These are phyloP conservation scores for Helicoverpa assulta DNA, from an alignment of 2,888 invertebrate species.

Conservation along the genomic window DNA sequence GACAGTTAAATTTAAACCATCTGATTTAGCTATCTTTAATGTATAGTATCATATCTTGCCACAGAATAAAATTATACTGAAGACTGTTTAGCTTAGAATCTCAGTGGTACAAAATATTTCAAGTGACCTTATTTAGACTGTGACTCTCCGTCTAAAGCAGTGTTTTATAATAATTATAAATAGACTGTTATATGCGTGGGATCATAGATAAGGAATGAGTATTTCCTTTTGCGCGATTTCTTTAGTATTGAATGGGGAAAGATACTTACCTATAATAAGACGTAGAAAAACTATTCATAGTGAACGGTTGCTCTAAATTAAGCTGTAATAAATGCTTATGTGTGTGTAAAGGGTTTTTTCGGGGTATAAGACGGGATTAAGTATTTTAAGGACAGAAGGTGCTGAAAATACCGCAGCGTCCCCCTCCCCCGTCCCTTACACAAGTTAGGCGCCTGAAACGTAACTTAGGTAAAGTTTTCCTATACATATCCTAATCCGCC, in stretches of 20 bases:
- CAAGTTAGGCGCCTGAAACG: conserved; percentile 64
- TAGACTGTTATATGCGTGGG: conserved; percentile 27
- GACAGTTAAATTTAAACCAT: conserved; percentile 18
- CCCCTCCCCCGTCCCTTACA: conserved; percentile 35
- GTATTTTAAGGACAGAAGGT: neutral
- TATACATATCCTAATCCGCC: conserved; percentile 85
- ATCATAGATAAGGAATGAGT: conserved; percentile 21
- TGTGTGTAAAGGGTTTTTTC: too few relatives aligned
- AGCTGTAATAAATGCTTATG: neutral
- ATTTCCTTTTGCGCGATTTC: conserved; percentile 14
- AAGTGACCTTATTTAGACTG: conserved; percentile 43
- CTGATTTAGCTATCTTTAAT: conserved; percentile 14
- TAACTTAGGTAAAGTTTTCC: conserved; percentile 62
- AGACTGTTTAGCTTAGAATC: neutral
- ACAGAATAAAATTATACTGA: conserved; percentile 34
- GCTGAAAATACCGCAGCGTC: conserved; percentile 8
- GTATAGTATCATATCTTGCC: conserved; percentile 17
- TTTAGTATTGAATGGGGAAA: conserved; percentile 17
- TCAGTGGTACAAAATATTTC: conserved; percentile 17
- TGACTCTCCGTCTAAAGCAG: conserved; percentile 27
- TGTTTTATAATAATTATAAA: conserved; percentile 45
- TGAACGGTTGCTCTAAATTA: neutral
- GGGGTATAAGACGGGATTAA: neutral
- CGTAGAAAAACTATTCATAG: neutral
- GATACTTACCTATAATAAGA: conserved; percentile 1